These are phyloP conservation scores for Hydriomena furcata DNA, from an alignment of 2,888 invertebrate species.

Conservation along the genomic window DNA sequence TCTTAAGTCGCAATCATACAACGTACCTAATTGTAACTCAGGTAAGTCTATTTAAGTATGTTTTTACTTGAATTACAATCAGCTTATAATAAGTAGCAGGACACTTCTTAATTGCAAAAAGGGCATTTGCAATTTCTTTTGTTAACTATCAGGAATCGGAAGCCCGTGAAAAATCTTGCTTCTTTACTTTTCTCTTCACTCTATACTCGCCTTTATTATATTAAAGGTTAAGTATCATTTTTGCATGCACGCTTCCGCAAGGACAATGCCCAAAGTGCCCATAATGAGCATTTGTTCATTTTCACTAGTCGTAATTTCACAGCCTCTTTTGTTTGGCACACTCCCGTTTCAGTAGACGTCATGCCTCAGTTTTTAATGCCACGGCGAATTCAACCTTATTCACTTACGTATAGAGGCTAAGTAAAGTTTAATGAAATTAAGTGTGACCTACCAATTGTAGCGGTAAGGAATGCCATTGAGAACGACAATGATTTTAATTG, in stretches of 20 bases:
- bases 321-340: conserved; percentile 56
- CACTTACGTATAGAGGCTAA: conserved; percentile 23
- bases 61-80: conserved; percentile 22
- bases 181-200: not conserved
- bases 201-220: not conserved
- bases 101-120: conserved; percentile 32
- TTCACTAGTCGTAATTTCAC: conserved; percentile 64
- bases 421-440: conserved; percentile 37
- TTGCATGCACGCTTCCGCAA: not conserved
- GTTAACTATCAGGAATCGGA: conserved; percentile 47
- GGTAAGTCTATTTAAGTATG: conserved; percentile 5
- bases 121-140: conserved; percentile 37
- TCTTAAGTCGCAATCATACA: conserved; percentile 11
- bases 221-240: not conserved
- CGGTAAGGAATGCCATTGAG: conserved; percentile 53
- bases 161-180: conserved; percentile 38
- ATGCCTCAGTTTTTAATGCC: conserved; percentile 28
- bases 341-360: conserved; percentile 57
- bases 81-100: conserved; percentile 14
- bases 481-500: conserved; percentile 47
- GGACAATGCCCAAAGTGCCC: conserved; percentile 33
- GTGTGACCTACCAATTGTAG: conserved; percentile 51
- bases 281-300: conserved; percentile 64
- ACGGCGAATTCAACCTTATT: conserved; percentile 38
- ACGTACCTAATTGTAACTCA: conserved; percentile 11